Conservation (phyloP, 2,888 invertebrate genomes). For the Drosophila demipolita region DNA sequence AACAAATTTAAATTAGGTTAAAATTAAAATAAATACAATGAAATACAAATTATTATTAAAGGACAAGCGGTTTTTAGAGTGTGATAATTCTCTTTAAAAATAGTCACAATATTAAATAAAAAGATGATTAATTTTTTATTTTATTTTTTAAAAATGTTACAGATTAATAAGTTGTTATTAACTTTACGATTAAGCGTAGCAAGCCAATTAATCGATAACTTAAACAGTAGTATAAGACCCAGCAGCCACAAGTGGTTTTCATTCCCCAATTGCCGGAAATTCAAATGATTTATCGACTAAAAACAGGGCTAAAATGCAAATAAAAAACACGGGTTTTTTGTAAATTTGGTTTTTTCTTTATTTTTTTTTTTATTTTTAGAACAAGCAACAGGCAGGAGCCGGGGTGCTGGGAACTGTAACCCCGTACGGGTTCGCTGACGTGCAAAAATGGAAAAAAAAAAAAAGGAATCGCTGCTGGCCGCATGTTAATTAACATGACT, state of each 20-base stretch:
- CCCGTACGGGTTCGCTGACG: not conserved
- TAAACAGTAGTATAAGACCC: not conserved
- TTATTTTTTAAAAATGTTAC: not conserved
- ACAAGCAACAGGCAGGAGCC: slow-evolving; percentile 60
- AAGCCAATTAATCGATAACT: slow-evolving; percentile 13
- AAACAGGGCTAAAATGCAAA: slow-evolving; percentile 11
- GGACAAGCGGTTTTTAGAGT: not conserved
- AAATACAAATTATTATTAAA: not conserved
- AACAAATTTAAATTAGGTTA: not conserved
- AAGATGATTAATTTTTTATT: not conserved
- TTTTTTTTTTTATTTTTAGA: slow-evolving; percentile 15
- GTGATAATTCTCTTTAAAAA: not conserved
- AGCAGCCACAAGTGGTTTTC: slow-evolving; percentile 1
- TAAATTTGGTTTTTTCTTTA: slow-evolving; percentile 10
- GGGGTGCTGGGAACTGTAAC: not conserved
- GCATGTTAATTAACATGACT: slow-evolving; percentile 81
- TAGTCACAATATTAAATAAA: not conserved
- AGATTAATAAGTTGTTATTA: not conserved
- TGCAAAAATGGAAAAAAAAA: slow-evolving; percentile 13
- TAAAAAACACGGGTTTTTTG: slow-evolving; percentile 5
- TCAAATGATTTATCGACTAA: not conserved
- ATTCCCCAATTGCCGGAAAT: too few relatives aligned
- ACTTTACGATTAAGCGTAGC: not conserved
- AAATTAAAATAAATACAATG: not conserved
- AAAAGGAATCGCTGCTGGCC: slow-evolving; percentile 46